Percentiles rank a stretch among this genome's conserved stretches.
These are phyloP conservation scores for Lophius americanus DNA, from an alignment of 2,797 vertebrate species.

Conservation along the genomic window DNA sequence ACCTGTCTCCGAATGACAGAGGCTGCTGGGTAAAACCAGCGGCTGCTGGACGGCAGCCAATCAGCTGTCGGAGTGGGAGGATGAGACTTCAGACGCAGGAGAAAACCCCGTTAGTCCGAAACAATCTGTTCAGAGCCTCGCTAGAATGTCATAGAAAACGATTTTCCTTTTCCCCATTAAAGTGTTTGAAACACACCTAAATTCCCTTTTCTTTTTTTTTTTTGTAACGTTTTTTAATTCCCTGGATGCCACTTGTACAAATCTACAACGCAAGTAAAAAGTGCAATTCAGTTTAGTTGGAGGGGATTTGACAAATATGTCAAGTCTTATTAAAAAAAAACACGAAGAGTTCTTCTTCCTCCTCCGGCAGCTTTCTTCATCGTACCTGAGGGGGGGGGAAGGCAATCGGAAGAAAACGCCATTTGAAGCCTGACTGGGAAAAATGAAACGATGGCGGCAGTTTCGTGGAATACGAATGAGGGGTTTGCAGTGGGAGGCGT, in stretches of 20 bases:
- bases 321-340: constrained; percentile 15
- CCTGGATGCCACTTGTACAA: neutral
- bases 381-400: constrained; percentile 18
- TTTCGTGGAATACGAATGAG: constrained; percentile 37
- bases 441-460: constrained; percentile 18
- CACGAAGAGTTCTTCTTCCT: neutral
- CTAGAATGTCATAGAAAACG: constrained; percentile 1
- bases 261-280: constrained; percentile 12
- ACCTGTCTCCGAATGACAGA: constrained; percentile 37
- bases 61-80: constrained; percentile 47
- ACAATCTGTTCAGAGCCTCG: constrained; percentile 37
- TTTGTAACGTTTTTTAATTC: neutral
- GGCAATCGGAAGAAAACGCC: constrained; percentile 18
- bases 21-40: constrained; percentile 30
- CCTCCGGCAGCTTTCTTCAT: neutral
- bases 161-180: neutral
- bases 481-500: constrained; percentile 17
- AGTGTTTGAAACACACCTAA: neutral
- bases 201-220: neutral
- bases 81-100: neutral
- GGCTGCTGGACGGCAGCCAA: constrained; percentile 47
- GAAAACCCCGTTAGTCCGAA: constrained; percentile 28
- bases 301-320: constrained; percentile 11
- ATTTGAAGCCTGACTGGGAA: constrained; percentile 36
- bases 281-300: constrained; percentile 10